These are phyloP conservation scores for Myrmecophaga tridactyla DNA, from an alignment of 2,113 vertebrate genomes.

Conservation along the genomic window DNA sequence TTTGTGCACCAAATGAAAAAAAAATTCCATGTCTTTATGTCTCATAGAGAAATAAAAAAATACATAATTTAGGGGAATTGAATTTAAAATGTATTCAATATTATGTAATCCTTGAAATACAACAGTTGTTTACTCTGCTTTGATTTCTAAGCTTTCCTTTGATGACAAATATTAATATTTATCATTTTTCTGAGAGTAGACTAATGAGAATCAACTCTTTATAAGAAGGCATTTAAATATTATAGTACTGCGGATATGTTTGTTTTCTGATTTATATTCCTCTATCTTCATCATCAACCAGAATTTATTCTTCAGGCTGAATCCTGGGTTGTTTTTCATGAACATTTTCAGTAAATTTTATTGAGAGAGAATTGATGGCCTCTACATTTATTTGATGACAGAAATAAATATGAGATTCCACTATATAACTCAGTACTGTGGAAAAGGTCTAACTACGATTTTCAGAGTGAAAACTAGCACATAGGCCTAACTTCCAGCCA, in stretches of 20 bases:
- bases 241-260: slow-evolving; percentile 66
- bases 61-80: slow-evolving; percentile 47
- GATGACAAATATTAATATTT: slow-evolving; percentile 88
- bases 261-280: slow-evolving; percentile 69
- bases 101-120: slow-evolving; percentile 79
- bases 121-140: slow-evolving; percentile 83
- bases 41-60: background rate
- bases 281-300: slow-evolving; percentile 53
- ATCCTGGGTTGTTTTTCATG: slow-evolving; percentile 34
- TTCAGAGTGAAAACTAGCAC: background rate
- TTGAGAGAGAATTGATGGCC: background rate
- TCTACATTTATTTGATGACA: slow-evolving; percentile 47
- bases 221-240: slow-evolving; percentile 81
- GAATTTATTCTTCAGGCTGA: slow-evolving; percentile 39
- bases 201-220: slow-evolving; percentile 84
- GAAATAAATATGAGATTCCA: slow-evolving; percentile 31
- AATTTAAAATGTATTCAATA: slow-evolving; percentile 75
- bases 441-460: background rate
- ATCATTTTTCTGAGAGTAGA: slow-evolving; percentile 83
- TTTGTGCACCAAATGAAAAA: slow-evolving; percentile 19
- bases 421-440: background rate
- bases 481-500: background rate
- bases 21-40: too few relatives aligned
- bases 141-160: slow-evolving; percentile 85
- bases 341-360: slow-evolving; percentile 51